phyloP scores from a whole-genome alignment of 2,888 invertebrate genomes.

The Rhagonycha fulva region DNA sequence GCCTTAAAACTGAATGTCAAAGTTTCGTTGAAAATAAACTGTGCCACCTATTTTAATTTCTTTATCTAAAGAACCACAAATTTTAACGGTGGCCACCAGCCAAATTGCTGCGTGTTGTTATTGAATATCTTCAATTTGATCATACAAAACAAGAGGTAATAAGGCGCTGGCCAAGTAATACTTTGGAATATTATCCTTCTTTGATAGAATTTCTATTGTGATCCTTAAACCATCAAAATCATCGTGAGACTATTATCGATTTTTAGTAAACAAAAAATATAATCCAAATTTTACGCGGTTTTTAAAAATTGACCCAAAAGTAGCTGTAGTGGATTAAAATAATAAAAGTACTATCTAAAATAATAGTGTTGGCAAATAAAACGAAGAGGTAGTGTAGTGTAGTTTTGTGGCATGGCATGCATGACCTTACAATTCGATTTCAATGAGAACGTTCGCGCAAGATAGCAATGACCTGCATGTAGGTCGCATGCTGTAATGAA shows the following conservation, averaged over 20 bases:
- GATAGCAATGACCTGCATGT: conserved; percentile 57
- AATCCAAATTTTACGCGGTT: background rate
- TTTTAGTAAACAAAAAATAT: background rate
- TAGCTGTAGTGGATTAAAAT: background rate
- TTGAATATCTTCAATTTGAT: background rate
- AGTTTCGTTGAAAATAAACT: background rate
- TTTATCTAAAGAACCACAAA: background rate
- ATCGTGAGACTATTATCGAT: background rate
- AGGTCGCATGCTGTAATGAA: conserved; percentile 54
- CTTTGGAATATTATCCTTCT: background rate
- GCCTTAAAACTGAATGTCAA: background rate
- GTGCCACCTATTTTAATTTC: background rate
- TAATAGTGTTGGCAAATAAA: background rate
- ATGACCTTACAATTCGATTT: conserved; percentile 55
- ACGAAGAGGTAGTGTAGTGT: background rate
- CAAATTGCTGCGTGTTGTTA: background rate
- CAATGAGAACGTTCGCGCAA: conserved; percentile 54
- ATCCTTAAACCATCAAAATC: background rate
- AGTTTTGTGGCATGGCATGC: conserved; percentile 19
- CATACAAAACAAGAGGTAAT: too few relatives aligned
- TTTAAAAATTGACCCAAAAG: background rate
- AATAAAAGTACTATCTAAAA: background rate
- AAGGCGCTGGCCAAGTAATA: background rate
- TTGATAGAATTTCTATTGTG: background rate
- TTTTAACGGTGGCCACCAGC: background rate